phyloP scores from a whole-genome alignment of 2,113 vertebrate species.

The Notarius quadriscutis region DNA sequence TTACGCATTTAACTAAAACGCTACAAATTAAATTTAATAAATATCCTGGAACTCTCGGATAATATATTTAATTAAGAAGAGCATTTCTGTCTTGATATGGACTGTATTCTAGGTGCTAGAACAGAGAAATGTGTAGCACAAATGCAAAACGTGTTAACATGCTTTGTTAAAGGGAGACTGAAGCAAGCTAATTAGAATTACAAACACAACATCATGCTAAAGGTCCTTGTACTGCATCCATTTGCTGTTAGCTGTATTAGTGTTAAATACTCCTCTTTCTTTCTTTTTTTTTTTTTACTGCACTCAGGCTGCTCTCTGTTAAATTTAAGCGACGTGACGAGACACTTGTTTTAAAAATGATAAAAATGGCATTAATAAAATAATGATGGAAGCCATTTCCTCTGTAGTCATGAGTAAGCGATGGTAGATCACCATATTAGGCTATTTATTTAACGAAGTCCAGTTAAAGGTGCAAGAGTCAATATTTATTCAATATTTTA shows the following conservation, averaged over 20 bases:
- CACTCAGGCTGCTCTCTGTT: neutral
- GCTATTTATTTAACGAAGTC: too few species aligned
- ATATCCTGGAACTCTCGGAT: neutral
- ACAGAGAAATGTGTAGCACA: neutral
- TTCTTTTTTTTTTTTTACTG: neutral
- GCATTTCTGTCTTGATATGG: neutral
- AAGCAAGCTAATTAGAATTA: neutral
- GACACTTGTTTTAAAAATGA: too few species aligned
- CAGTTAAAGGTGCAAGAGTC: too few species aligned
- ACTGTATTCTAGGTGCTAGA: neutral
- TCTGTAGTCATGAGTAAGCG: too few species aligned
- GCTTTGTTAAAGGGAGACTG: neutral
- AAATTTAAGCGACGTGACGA: too few species aligned
- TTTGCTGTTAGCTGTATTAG: neutral
- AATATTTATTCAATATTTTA: neutral
- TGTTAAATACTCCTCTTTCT: neutral
- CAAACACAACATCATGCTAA: slow-evolving; percentile 3
- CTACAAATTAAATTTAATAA: neutral
- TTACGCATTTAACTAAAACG: neutral
- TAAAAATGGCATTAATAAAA: too few species aligned
- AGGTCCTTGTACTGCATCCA: too few species aligned
- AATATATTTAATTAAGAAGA: neutral
- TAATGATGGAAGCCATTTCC: too few species aligned
- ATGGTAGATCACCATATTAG: too few species aligned
- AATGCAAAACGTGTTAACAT: neutral